A percentile compares a stretch with the other conserved stretches of the same genome.
Conservation (phyloP, 2,797 vertebrate species). For the Eulemur albifrons region DNA sequence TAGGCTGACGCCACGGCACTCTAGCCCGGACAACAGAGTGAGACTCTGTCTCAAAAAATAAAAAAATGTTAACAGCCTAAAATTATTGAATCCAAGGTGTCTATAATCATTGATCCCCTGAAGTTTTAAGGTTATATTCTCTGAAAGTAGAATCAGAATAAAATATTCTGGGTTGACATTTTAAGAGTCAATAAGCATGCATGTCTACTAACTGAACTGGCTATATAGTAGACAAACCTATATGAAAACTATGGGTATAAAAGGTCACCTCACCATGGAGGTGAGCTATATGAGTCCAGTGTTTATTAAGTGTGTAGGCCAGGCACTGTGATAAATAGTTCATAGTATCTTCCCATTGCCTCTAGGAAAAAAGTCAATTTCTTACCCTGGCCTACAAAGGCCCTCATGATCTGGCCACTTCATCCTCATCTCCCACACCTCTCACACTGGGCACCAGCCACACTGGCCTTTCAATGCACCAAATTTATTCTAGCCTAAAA, state of each 20-base stretch:
- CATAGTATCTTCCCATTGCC: background rate
- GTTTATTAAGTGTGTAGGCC: background rate
- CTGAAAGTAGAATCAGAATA: constrained; percentile 13
- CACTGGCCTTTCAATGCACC: background rate
- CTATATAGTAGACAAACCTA: background rate
- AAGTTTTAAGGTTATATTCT: constrained; percentile 24
- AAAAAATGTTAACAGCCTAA: background rate
- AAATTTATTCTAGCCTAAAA: background rate
- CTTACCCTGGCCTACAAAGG: background rate
- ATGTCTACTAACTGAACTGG: background rate
- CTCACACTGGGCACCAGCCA: background rate
- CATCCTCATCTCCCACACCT: background rate
- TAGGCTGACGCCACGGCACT: too few species aligned
- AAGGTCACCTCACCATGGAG: background rate
- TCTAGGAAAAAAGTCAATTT: background rate
- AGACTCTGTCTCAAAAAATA: too few species aligned
- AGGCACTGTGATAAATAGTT: background rate
- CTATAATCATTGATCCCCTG: background rate
- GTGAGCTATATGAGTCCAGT: background rate
- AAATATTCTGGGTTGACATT: background rate
- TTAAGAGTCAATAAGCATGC: background rate
- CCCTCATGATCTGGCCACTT: background rate
- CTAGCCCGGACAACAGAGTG: too few species aligned
- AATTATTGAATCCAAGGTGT: background rate
- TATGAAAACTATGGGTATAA: background rate